Evolutionary conservation across 2,888 invertebrate species (phyloP).

Genomic region (Drosophila kambysellisi): DNA sequence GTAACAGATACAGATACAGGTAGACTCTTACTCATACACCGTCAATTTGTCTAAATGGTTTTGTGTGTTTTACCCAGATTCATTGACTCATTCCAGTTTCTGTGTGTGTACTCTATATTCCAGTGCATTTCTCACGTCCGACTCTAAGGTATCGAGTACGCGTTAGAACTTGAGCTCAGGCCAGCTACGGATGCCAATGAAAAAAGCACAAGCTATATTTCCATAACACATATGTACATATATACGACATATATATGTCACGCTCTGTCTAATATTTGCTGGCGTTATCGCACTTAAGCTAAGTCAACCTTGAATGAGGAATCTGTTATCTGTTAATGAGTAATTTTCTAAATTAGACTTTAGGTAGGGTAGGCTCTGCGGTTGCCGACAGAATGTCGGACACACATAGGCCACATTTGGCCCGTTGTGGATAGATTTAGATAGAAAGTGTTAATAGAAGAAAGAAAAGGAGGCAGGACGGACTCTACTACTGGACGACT

Average conservation of each 20-base stretch:
- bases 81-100: conserved; percentile 17
- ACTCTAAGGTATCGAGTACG: conserved; percentile 22
- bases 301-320: background rate
- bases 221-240: background rate
- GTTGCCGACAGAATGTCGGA: no score
- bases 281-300: background rate
- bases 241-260: background rate
- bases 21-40: background rate
- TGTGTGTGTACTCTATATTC: conserved; percentile 2
- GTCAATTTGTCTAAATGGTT: conserved; percentile 4
- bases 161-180: conserved; percentile 40
- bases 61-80: conserved; percentile 56
- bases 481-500: no score
- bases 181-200: background rate
- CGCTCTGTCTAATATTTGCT: no score
- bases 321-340: background rate
- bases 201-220: background rate
- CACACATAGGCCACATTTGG: no score
- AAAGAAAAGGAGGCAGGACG: no score
- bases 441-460: no score
- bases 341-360: background rate
- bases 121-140: conserved; percentile 29
- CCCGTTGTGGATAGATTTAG: no score
- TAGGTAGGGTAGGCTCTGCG: no score
- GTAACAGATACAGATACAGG: conserved; percentile 5